A percentile compares a stretch with the other conserved stretches of the same genome.
phyloP scores from a whole-genome alignment of 2,113 vertebrate genomes.

The Equus quagga region DNA sequence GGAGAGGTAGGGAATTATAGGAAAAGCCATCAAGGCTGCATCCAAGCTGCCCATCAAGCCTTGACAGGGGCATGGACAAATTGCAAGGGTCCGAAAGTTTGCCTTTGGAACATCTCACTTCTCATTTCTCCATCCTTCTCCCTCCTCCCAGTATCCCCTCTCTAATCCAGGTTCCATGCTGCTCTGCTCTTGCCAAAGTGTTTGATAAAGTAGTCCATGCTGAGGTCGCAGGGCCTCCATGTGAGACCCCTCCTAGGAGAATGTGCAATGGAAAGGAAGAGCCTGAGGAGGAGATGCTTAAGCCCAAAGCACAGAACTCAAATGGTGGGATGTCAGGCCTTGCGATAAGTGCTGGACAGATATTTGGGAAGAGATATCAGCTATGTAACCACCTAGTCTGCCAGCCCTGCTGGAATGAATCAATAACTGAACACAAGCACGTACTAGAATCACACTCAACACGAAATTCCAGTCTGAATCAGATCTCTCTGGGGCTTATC shows the following conservation, averaged over 20 bases:
- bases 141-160: background rate
- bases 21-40: background rate
- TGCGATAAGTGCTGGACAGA: background rate
- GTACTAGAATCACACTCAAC: background rate
- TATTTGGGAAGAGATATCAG: background rate
- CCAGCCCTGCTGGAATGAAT: background rate
- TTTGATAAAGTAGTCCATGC: background rate
- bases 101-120: background rate
- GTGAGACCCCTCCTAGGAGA: background rate
- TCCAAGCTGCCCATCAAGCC: background rate
- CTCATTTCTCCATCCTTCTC: background rate
- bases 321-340: background rate
- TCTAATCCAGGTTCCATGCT: background rate
- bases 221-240: background rate
- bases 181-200: background rate
- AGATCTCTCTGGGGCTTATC: background rate
- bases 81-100: background rate
- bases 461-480: background rate
- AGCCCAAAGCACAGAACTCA: background rate
- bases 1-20: no score
- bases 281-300: background rate
- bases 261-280: background rate
- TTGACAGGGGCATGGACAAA: background rate
- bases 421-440: background rate
- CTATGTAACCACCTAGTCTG: background rate